A percentile compares a stretch with the other conserved stretches of the same genome.
Evolutionary conservation across 2,888 invertebrate species (phyloP).

Genomic region (Onthophagus sagittarius): DNA sequence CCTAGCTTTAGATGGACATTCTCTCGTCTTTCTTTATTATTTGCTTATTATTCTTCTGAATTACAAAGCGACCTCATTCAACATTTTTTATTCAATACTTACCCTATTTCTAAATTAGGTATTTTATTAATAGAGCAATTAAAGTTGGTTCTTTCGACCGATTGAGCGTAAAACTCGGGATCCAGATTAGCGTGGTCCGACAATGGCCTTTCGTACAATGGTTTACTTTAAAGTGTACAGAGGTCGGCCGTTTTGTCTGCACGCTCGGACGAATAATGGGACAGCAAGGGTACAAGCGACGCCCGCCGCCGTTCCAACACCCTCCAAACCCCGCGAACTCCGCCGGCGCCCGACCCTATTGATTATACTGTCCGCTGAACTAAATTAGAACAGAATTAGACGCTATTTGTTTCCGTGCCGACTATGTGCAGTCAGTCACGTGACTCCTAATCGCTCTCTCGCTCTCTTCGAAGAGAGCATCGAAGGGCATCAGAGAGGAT

Average conservation of each 20-base stretch:
- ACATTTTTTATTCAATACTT: background rate
- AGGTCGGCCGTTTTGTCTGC: slow-evolving; percentile 11
- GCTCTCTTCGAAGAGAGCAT: background rate
- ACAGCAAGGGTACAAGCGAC: slow-evolving; percentile 2
- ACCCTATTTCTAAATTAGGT: background rate
- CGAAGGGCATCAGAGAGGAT: background rate
- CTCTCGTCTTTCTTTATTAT: background rate
- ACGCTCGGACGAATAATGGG: slow-evolving; percentile 9
- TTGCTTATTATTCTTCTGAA: background rate
- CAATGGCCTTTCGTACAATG: slow-evolving; percentile 7
- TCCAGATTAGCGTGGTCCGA: background rate
- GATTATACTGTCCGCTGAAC: slow-evolving; percentile 39
- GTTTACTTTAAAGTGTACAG: slow-evolving; percentile 13
- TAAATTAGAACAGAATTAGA: slow-evolving; percentile 35
- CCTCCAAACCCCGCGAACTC: background rate
- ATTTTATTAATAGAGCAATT: background rate
- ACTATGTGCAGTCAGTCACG: slow-evolving; percentile 32
- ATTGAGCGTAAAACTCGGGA: background rate
- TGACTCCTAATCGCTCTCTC: slow-evolving; percentile 20
- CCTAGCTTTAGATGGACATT: background rate
- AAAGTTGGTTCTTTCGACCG: slow-evolving; percentile 4
- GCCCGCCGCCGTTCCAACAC: background rate
- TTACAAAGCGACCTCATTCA: background rate
- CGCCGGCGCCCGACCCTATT: slow-evolving; percentile 26
- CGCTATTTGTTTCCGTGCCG: slow-evolving; percentile 32